Percentiles rank a stretch among this genome's conserved stretches.
phyloP scores from a whole-genome alignment of 2,888 invertebrate genomes.

The Agrilus cyanescens region DNA sequence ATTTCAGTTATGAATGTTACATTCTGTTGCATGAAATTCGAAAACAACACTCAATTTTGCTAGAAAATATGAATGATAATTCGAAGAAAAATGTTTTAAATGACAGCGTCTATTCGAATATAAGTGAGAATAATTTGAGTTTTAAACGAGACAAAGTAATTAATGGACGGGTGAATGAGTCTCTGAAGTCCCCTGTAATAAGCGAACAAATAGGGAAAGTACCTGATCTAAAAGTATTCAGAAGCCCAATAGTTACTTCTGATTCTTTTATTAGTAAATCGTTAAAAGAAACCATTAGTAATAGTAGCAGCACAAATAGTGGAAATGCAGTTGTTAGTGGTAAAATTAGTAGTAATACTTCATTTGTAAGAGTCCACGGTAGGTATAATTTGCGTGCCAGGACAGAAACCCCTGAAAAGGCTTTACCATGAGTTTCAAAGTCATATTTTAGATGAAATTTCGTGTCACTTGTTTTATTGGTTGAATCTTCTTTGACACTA shows the following conservation, averaged over 20 bases:
- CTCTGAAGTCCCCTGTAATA: background rate
- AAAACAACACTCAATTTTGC: slow-evolving; percentile 27
- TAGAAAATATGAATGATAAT: slow-evolving; percentile 10
- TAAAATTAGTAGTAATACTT: slow-evolving; percentile 1
- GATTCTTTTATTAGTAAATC: too few species aligned
- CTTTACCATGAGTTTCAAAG: too few species aligned
- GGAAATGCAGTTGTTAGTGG: background rate
- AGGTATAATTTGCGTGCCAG: slow-evolving; percentile 18
- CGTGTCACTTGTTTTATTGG: too few species aligned
- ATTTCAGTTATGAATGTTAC: slow-evolving; percentile 35
- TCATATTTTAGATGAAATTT: too few species aligned
- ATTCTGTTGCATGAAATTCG: slow-evolving; percentile 33
- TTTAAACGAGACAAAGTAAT: background rate
- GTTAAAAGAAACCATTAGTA: background rate
- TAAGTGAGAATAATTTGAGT: background rate
- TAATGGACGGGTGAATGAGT: background rate
- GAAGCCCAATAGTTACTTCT: too few species aligned
- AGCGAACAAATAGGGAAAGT: too few species aligned
- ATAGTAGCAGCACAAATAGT: background rate
- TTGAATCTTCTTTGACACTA: too few species aligned
- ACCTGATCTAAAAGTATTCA: too few species aligned
- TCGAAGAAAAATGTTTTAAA: too few species aligned
- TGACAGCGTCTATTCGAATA: too few species aligned
- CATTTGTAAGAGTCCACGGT: background rate
- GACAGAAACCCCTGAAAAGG: slow-evolving; percentile 11